Percentiles rank a stretch among this genome's conserved stretches.
Conservation (phyloP, 2,797 vertebrate species). For the Eulemur mongoz region DNA sequence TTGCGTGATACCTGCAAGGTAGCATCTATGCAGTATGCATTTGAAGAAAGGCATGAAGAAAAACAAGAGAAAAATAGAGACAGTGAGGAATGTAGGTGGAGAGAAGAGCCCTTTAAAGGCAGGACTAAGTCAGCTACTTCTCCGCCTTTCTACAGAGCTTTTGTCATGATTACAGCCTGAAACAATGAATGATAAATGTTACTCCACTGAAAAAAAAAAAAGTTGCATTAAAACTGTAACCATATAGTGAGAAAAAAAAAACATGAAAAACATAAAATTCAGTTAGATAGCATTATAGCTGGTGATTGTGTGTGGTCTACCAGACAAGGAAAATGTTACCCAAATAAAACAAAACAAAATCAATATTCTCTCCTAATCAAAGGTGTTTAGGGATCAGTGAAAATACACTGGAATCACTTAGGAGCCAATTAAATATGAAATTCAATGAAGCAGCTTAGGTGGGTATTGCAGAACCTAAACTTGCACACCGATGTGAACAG, state of each 20-base stretch:
- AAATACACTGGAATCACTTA: not conserved
- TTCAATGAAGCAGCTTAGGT: not conserved
- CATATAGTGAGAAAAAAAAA: not conserved
- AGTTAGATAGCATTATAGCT: not conserved
- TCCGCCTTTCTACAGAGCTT: not conserved
- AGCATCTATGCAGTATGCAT: not conserved
- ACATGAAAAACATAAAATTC: not conserved
- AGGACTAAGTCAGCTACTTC: not conserved
- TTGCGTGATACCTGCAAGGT: not conserved
- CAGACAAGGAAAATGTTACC: not conserved
- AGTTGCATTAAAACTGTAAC: not conserved
- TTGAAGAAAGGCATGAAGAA: not conserved
- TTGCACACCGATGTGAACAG: accelerated
- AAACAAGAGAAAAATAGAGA: not conserved
- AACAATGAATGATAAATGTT: not conserved
- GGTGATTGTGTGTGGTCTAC: not conserved
- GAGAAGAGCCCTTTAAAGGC: not conserved
- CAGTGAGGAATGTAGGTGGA: not conserved
- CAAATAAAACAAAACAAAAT: slow-evolving; percentile 21
- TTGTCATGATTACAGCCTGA: not conserved
- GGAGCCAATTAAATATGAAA: not conserved
- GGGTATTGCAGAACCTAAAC: not conserved
- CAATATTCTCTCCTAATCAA: not conserved
- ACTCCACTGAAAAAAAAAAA: not conserved
- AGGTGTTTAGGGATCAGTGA: not conserved